Conservation (phyloP, 53 echinoderm and acorn worm species). For the Luidia sarsii region DNA sequence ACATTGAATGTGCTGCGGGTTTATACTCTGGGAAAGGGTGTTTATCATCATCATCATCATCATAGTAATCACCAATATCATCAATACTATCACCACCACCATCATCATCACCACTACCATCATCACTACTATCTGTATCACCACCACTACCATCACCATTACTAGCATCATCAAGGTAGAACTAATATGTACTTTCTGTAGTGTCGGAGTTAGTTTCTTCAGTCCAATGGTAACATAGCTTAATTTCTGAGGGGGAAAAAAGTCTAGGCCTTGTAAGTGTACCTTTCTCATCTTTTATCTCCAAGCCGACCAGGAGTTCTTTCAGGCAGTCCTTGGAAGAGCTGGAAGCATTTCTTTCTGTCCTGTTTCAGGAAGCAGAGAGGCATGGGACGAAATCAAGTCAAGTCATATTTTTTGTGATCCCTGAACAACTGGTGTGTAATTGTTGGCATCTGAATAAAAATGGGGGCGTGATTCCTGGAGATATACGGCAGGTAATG, state of each 20-base stretch:
- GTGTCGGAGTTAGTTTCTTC: no score
- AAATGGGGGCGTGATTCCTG: no score
- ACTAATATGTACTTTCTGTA: no score
- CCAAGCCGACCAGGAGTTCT: slow-evolving; percentile 61
- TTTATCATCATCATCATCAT: not conserved
- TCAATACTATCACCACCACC: not conserved
- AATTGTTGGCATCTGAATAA: no score
- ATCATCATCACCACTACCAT: no score
- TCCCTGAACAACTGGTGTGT: no score
- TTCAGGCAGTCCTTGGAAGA: slow-evolving; percentile 87
- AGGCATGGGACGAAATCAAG: not conserved
- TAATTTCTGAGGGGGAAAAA: no score
- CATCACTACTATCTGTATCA: no score
- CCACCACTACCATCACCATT: no score
- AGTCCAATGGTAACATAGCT: no score
- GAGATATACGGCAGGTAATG: no score
- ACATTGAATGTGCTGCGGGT: not conserved
- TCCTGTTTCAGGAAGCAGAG: slow-evolving; percentile 51
- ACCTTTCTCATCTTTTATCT: slow-evolving; percentile 84
- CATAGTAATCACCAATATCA: not conserved
- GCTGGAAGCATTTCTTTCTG: slow-evolving; percentile 88
- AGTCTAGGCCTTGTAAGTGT: not conserved
- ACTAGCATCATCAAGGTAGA: no score
- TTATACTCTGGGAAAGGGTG: not conserved
- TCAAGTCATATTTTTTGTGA: not conserved